A percentile compares a stretch with the other conserved stretches of the same genome.
These are phyloP conservation scores for Saccopteryx leptura DNA, from an alignment of 2,113 vertebrate species.

Conservation along the genomic window DNA sequence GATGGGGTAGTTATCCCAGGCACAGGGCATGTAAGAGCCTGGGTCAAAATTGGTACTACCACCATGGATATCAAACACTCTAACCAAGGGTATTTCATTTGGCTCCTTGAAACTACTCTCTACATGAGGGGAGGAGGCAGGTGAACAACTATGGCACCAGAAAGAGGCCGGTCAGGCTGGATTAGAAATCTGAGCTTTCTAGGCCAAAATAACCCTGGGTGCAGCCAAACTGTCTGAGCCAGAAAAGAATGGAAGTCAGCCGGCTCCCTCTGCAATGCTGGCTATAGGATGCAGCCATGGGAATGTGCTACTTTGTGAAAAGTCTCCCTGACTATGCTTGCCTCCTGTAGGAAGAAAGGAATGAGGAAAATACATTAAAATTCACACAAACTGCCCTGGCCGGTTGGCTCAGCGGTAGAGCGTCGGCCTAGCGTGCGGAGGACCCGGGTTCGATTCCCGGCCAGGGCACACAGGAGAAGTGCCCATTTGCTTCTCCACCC, in stretches of 20 bases:
- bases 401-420: too few relatives aligned
- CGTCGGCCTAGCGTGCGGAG: too few relatives aligned
- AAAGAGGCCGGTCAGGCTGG: not conserved
- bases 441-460: too few relatives aligned
- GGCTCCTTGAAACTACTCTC: not conserved
- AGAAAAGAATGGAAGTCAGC: conserved; percentile 2
- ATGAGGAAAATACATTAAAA: not conserved
- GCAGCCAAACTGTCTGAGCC: not conserved
- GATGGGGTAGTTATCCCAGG: not conserved
- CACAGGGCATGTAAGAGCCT: not conserved
- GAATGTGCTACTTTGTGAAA: conserved; percentile 39
- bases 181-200: conserved; percentile 38
- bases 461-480: too few relatives aligned
- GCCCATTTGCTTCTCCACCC: too few relatives aligned
- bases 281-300: not conserved
- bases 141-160: conserved; percentile 26
- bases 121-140: not conserved
- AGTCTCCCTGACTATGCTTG: not conserved
- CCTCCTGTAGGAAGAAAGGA: not conserved
- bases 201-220: not conserved
- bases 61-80: not conserved
- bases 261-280: not conserved
- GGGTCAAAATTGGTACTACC: not conserved
- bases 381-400: too few relatives aligned
- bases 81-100: not conserved